These are phyloP conservation scores for Ruditapes philippinarum DNA, from an alignment of 1,140 invertebrate genomes.

Conservation along the genomic window DNA sequence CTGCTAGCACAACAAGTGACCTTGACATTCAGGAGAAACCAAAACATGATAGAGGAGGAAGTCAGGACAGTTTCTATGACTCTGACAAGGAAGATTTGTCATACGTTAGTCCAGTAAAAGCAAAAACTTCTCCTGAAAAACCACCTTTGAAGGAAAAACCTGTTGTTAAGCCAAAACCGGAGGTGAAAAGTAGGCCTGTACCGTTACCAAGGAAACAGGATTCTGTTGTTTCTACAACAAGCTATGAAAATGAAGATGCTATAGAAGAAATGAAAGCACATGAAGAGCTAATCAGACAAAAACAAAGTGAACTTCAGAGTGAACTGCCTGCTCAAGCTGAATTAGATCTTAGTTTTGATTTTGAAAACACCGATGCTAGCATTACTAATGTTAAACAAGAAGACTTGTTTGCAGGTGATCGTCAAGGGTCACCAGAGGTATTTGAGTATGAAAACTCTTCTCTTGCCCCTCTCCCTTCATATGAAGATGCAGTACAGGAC, in stretches of 20 bases:
- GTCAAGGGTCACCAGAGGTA: constrained; percentile 50
- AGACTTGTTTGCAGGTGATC: background rate
- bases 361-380: constrained; percentile 27
- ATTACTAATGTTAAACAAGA: constrained; percentile 38
- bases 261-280: constrained; percentile 51
- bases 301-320: background rate
- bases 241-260: constrained; percentile 71
- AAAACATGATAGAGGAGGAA: constrained; percentile 25
- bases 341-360: constrained; percentile 49
- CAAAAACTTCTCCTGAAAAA: background rate
- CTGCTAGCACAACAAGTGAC: constrained; percentile 62
- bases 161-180: constrained; percentile 14
- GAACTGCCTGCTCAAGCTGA: background rate
- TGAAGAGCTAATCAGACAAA: constrained; percentile 42
- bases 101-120: constrained; percentile 29
- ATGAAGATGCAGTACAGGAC: constrained; percentile 70
- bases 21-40: constrained; percentile 19
- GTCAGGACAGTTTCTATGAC: constrained; percentile 83
- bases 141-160: constrained; percentile 34
- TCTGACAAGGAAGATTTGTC: constrained; percentile 78
- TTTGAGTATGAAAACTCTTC: constrained; percentile 72
- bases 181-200: constrained; percentile 63
- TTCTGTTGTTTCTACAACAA: constrained; percentile 55
- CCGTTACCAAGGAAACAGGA: constrained; percentile 71
- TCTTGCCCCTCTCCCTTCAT: constrained; percentile 64